Evolutionary conservation across 2,797 vertebrate genomes (phyloP), one percentile per base, ranked within the genome.

Genomic region (Smutsia temminckii): DNA sequence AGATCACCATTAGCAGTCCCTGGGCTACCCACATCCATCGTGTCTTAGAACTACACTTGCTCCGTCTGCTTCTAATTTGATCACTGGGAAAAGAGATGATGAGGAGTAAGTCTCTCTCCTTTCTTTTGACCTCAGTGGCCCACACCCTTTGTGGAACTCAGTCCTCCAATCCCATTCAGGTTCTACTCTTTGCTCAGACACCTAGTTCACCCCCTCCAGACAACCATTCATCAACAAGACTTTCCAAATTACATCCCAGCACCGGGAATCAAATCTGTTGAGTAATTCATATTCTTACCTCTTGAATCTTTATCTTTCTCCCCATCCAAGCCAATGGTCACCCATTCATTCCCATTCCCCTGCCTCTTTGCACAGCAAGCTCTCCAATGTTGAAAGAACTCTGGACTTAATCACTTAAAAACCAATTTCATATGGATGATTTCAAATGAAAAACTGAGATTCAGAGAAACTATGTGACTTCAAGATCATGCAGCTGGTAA

Each of bases 251-350:
- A 74, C 17, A 8, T n/a, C 81, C 20, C 78, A 85, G 88, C 55
- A 25, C 27, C 59, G 29, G 64, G 32, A 63, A 34, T 86, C 57
- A 53, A 78, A 55, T 21, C 66, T 79, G 18, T 59, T 79, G 66
- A 72, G 32, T 91, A 84, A 78, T n/a, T 80, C 64, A 23, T 57
- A 64, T 66, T 66, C 80, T 64, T 89, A 53, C 64, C 69, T 93
- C 92, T 87, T 85, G 27, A 75, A n/a, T 90, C 87, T 85, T 93
- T 49, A 80, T 74, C 64, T 69, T 83, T 91, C 79, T 83, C 51
- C 53, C 69, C 27, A 85, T 49, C 40, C 20, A 42, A 90, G 71
- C 21, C 69, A 93, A 9, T 14, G 68, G 61, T 34, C 40, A 21
- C 42, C 61, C 77, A 66, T 87, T 87, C 77, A 79, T 91, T 93